Percentiles rank a stretch among this genome's conserved stretches.
phyloP scores from a whole-genome alignment of 2,888 invertebrate genomes.

The Ashinkailepas kermadecensis region DNA sequence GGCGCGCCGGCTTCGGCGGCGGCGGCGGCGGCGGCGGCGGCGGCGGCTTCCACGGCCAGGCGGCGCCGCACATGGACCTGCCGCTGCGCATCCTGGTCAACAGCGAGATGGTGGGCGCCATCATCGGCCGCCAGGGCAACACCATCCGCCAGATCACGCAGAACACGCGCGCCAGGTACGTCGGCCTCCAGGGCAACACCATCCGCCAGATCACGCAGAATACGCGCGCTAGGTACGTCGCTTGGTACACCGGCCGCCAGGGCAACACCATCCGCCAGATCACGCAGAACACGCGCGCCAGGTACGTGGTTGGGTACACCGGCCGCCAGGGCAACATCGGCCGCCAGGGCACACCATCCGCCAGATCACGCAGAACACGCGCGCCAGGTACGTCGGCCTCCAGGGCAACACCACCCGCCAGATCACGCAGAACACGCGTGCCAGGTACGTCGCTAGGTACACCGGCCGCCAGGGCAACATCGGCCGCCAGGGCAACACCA shows the following conservation, averaged over 20 bases:
- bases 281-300: slow-evolving; percentile 55
- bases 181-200: too few relatives aligned
- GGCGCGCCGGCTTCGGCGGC: too few relatives aligned
- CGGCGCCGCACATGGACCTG: not conserved
- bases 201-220: slow-evolving; percentile 53
- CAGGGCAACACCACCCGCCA: not conserved
- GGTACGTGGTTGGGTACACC: too few relatives aligned
- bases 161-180: slow-evolving; percentile 39
- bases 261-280: slow-evolving; percentile 95
- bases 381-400: slow-evolving; percentile 39
- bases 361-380: slow-evolving; percentile 70
- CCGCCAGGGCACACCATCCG: slow-evolving; percentile 91
- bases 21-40: too few relatives aligned
- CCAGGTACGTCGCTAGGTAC: too few relatives aligned
- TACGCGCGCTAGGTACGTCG: slow-evolving; percentile 41
- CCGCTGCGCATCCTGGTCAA: slow-evolving; percentile 67
- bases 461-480: slow-evolving; percentile 96
- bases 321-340: too few relatives aligned
- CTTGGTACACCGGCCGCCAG: slow-evolving; percentile 87
- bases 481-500: slow-evolving; percentile 68
- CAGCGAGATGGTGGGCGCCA: slow-evolving; percentile 96
- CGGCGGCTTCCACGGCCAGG: not conserved
- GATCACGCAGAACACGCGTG: slow-evolving; percentile 54
- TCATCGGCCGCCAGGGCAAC: slow-evolving; percentile 93
- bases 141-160: slow-evolving; percentile 96